A percentile compares a stretch with the other conserved stretches of the same genome.
Evolutionary conservation across 92 coral and sea anemone species (phyloP).

Genomic region (Epizoanthus stellaris): DNA sequence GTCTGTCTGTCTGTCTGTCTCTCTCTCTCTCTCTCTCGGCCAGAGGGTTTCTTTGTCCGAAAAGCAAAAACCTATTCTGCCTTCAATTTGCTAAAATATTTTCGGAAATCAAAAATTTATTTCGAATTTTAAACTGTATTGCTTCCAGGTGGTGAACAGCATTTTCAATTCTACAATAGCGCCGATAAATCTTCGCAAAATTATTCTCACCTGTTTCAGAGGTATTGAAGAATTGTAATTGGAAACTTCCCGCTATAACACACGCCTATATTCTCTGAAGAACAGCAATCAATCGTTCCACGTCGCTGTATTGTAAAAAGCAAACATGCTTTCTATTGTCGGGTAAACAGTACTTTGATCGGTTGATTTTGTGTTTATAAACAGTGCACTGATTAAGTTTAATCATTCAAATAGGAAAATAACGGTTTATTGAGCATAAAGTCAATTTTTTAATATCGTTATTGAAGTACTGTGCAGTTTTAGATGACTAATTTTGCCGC

Average conservation of each 20-base stretch:
- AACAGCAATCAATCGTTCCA: neutral
- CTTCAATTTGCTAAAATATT: neutral
- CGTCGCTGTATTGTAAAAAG: slow-evolving; percentile 15
- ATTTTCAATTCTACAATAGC: slow-evolving; percentile 11
- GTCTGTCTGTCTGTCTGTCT: too few species aligned
- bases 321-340: slow-evolving; percentile 27
- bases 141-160: slow-evolving; percentile 25
- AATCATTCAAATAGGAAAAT: slow-evolving; percentile 33
- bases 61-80: neutral
- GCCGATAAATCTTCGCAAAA: neutral
- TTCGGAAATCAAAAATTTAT: neutral
- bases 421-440: slow-evolving; percentile 42
- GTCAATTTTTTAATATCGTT: slow-evolving; percentile 25
- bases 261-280: neutral
- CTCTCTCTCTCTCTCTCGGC: too few species aligned
- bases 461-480: neutral
- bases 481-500: slow-evolving; percentile 32
- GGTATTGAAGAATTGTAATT: slow-evolving; percentile 19
- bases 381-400: slow-evolving; percentile 29
- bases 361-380: slow-evolving; percentile 9
- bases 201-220: slow-evolving; percentile 28
- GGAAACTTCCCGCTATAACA: neutral
- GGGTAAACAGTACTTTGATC: slow-evolving; percentile 39
- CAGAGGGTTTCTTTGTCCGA: too few species aligned
- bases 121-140: neutral